These are phyloP conservation scores for Sturmia bella DNA, from an alignment of 2,888 invertebrate genomes.

Conservation along the genomic window DNA sequence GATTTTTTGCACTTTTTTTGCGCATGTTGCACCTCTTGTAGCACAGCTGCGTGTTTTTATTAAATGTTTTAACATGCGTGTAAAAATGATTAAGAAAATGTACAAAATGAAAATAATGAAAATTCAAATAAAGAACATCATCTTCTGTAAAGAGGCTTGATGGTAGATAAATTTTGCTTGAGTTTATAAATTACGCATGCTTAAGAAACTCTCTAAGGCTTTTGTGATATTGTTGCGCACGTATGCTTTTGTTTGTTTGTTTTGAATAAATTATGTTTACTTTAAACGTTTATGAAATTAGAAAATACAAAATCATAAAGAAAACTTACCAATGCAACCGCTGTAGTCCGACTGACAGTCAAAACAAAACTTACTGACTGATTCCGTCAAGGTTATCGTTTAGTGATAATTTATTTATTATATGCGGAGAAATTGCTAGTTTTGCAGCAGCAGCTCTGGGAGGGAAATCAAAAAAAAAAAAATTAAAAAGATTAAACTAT, in stretches of 20 bases:
- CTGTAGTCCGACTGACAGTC: constrained; percentile 7
- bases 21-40: constrained; percentile 36
- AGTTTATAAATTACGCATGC: constrained; percentile 46
- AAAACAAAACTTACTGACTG: background rate
- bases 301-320: constrained; percentile 9
- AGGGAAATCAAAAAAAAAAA: too few species aligned
- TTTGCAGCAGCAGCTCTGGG: background rate
- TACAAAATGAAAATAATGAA: constrained; percentile 35
- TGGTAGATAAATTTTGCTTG: constrained; percentile 11
- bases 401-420: background rate
- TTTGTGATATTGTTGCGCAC: constrained; percentile 30
- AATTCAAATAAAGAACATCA: constrained; percentile 8
- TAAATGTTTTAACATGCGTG: constrained; percentile 70
- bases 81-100: constrained; percentile 68
- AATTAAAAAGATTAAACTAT: too few species aligned
- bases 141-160: background rate
- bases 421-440: background rate
- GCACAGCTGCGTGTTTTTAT: constrained; percentile 70
- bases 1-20: constrained; percentile 31
- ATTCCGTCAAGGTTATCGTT: constrained; percentile 4
- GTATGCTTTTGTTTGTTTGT: constrained; percentile 53
- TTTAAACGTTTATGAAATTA: constrained; percentile 10
- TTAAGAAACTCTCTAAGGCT: constrained; percentile 32
- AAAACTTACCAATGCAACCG: constrained; percentile 8
- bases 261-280: constrained; percentile 45